A percentile compares a stretch with the other conserved stretches of the same genome.
Evolutionary conservation across 2,797 vertebrate genomes (phyloP).

Genomic region (Phoeniculus purpureus): DNA sequence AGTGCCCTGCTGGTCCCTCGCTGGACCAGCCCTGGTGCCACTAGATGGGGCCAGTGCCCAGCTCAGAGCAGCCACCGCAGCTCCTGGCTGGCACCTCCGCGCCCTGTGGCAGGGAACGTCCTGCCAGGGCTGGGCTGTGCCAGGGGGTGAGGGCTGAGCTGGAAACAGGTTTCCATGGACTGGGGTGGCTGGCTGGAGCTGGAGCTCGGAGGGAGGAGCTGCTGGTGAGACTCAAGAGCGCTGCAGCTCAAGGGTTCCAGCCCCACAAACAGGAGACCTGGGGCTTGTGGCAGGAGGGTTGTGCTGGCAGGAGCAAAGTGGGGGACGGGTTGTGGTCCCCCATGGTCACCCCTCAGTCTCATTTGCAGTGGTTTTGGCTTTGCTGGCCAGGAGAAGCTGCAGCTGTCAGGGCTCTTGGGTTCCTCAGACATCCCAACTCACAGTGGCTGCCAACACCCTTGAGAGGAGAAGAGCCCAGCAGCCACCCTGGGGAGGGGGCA

Average conservation of each 20-base stretch:
- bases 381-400: neutral
- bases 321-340: neutral
- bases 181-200: neutral
- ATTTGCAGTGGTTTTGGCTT: neutral
- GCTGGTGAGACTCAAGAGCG: neutral
- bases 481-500: neutral
- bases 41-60: neutral
- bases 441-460: neutral
- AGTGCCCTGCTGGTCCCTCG: neutral
- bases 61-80: accelerated
- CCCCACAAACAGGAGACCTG: no score
- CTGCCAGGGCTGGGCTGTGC: accelerated
- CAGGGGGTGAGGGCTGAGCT: neutral
- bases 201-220: neutral
- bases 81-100: neutral
- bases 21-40: neutral
- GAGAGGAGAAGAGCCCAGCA: no score
- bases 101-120: neutral
- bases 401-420: accelerated
- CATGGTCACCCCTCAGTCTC: neutral
- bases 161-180: neutral
- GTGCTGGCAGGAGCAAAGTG: neutral
- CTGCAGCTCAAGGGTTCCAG: no score
- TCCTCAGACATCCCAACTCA: neutral
- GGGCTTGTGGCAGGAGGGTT: neutral